Conservation (phyloP, 2,113 vertebrate species). For the Sporophila hypoxantha region DNA sequence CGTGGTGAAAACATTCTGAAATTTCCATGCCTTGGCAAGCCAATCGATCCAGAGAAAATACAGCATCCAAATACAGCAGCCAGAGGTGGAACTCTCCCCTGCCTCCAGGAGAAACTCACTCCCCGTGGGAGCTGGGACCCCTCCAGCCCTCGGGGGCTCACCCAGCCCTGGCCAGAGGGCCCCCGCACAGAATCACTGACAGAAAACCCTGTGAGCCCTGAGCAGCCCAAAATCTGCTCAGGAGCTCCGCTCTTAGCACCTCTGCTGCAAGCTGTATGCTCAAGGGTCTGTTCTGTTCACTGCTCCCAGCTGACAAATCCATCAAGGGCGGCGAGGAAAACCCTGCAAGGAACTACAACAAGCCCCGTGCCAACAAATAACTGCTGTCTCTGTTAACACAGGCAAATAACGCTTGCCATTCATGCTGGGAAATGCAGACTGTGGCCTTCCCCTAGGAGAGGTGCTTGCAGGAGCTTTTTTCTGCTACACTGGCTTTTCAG, state of each 20-base stretch:
- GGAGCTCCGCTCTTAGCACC: background rate
- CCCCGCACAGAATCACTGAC: fast-evolving
- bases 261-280: background rate
- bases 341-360: background rate
- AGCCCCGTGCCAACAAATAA: background rate
- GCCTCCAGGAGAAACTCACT: background rate
- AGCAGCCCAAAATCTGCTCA: background rate
- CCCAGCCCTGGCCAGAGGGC: fast-evolving
- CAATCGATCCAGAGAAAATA: background rate
- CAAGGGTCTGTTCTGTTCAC: background rate
- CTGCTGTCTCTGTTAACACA: background rate
- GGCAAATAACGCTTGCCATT: background rate
- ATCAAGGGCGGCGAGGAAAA: background rate
- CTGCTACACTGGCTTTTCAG: fast-evolving
- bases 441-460: background rate
- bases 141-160: background rate
- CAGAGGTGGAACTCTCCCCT: background rate
- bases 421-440: background rate
- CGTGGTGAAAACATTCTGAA: background rate
- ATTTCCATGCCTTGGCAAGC: background rate
- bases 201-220: background rate
- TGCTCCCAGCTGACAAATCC: background rate
- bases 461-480: background rate
- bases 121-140: background rate
- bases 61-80: background rate